Percentiles rank a stretch among this genome's conserved stretches.
Evolutionary conservation across 2,113 vertebrate species (phyloP).

Genomic region (Pituophis catenifer): DNA sequence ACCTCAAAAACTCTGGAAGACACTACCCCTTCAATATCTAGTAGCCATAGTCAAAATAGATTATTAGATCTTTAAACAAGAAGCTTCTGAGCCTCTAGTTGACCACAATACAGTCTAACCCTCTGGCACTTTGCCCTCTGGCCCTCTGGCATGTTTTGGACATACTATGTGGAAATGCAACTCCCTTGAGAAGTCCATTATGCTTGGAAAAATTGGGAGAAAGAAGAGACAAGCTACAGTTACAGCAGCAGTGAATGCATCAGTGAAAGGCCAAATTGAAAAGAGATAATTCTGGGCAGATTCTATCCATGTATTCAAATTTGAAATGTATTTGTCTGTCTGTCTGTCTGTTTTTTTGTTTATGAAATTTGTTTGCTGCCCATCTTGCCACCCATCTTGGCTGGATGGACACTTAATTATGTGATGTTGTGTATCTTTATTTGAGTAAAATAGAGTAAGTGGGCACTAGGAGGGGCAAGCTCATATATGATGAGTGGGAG

Average conservation of each 20-base stretch:
- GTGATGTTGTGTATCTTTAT: not conserved
- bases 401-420: not conserved
- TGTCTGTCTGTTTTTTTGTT: too few species aligned
- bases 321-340: not conserved
- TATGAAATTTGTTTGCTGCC: not conserved
- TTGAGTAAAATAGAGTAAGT: not conserved
- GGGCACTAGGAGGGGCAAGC: not conserved
- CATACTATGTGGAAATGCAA: not conserved
- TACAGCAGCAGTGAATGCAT: not conserved
- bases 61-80: not conserved
- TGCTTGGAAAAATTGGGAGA: not conserved
- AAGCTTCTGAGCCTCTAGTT: not conserved
- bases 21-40: not conserved
- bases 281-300: not conserved
- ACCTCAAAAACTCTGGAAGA: not conserved
- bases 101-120: not conserved
- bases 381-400: not conserved
- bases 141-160: not conserved
- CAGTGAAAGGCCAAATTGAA: not conserved
- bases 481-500: not conserved
- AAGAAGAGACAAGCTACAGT: not conserved
- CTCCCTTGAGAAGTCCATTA: not conserved
- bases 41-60: not conserved
- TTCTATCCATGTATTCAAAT: not conserved
- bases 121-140: not conserved